phyloP scores from a whole-genome alignment of 2,888 invertebrate genomes.

The Leucania comma region DNA sequence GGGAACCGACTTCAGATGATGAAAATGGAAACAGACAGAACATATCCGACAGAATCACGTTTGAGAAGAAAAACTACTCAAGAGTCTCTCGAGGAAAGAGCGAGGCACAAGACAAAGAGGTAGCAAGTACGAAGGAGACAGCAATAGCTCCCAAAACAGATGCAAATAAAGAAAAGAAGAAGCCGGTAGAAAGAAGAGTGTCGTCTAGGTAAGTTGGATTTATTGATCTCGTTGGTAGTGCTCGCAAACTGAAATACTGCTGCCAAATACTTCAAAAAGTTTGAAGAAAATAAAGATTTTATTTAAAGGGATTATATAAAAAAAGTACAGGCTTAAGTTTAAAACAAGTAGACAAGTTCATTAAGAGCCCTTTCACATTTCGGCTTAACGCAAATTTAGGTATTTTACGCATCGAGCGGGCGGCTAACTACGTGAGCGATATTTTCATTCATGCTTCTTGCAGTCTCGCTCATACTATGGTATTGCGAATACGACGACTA shows the following conservation, averaged over 20 bases:
- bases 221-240: not conserved
- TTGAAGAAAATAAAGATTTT: too few relatives aligned
- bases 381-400: too few relatives aligned
- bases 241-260: not conserved
- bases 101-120: conserved; percentile 65
- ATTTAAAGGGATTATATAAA: too few relatives aligned
- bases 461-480: too few relatives aligned
- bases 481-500: too few relatives aligned
- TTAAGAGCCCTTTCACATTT: too few relatives aligned
- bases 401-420: too few relatives aligned
- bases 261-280: too few relatives aligned
- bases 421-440: too few relatives aligned
- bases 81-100: conserved; percentile 75
- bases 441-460: too few relatives aligned
- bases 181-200: conserved; percentile 1
- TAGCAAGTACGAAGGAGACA: not conserved
- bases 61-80: conserved; percentile 64
- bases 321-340: too few relatives aligned
- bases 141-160: not conserved
- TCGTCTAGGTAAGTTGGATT: conserved; percentile 15
- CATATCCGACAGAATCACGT: conserved; percentile 61
- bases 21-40: conserved; percentile 59
- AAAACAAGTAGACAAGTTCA: too few relatives aligned
- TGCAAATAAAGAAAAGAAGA: not conserved
- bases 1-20: conserved; percentile 80